These are phyloP conservation scores for Cavia porcellus DNA, from an alignment of 2,113 vertebrate species.

Conservation along the genomic window DNA sequence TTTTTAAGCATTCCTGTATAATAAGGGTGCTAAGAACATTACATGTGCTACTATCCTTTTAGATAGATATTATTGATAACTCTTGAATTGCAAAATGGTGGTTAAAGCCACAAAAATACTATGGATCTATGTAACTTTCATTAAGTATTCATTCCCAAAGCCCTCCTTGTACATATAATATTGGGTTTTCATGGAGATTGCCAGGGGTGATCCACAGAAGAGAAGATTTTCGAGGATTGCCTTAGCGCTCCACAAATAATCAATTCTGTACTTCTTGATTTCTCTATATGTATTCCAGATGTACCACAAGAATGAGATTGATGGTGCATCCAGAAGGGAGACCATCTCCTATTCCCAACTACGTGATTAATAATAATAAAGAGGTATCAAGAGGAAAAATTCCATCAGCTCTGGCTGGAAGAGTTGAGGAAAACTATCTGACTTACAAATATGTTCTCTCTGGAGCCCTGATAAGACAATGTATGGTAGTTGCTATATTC, in stretches of 20 bases:
- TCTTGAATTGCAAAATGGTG: not conserved
- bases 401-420: not conserved
- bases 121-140: not conserved
- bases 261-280: not conserved
- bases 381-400: not conserved
- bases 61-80: not conserved
- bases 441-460: not conserved
- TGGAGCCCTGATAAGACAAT: not conserved
- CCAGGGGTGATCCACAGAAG: not conserved
- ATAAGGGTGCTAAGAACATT: not conserved
- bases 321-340: not conserved
- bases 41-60: not conserved
- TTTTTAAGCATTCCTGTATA: not conserved
- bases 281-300: conserved; percentile 8
- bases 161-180: not conserved
- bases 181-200: conserved; percentile 24
- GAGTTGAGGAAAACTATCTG: not conserved
- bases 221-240: not conserved
- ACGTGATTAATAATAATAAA: conserved; percentile 26
- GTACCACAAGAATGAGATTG: not conserved
- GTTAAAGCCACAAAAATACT: not conserved
- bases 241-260: not conserved
- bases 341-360: conserved; percentile 7
- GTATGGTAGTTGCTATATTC: not conserved
- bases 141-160: not conserved